Percentiles rank a stretch among this genome's conserved stretches.
Evolutionary conservation across 2,113 vertebrate genomes (phyloP).

Genomic region (Willisornis vidua): DNA sequence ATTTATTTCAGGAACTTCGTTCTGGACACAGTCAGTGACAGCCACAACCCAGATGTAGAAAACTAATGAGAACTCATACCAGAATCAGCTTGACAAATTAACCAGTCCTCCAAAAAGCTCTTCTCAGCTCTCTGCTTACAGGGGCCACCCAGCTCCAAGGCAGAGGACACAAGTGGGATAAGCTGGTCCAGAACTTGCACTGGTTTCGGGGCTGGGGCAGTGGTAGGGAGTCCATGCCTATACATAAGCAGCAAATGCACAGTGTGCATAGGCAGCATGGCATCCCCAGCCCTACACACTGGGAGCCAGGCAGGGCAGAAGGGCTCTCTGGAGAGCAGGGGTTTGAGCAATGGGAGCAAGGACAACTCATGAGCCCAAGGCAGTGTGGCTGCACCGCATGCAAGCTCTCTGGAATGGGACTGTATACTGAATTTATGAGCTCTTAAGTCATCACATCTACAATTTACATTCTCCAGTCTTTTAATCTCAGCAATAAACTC

Average conservation of each 20-base stretch:
- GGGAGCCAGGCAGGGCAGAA: background rate
- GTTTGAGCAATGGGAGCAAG: background rate
- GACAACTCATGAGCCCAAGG: background rate
- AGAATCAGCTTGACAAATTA: background rate
- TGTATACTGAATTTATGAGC: constrained; percentile 46
- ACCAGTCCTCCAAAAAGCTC: background rate
- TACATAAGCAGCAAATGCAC: background rate
- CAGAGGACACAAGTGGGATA: background rate
- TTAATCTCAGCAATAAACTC: constrained; percentile 48
- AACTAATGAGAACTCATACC: background rate
- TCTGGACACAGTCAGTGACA: background rate
- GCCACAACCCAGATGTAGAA: background rate
- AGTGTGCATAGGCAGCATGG: fast-evolving
- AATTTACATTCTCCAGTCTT: constrained; percentile 44
- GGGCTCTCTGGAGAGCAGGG: background rate
- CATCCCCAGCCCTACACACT: background rate
- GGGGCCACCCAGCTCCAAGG: background rate
- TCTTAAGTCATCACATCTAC: constrained; percentile 52
- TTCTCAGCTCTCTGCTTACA: background rate
- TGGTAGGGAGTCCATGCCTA: background rate
- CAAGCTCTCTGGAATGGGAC: background rate
- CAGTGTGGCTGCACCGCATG: background rate
- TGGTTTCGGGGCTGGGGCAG: background rate
- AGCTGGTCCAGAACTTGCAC: background rate
- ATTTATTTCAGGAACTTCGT: background rate